Percentiles rank a stretch among this genome's conserved stretches.
phyloP scores from a whole-genome alignment of 1,140 invertebrate species.

The Cyclargus thomasi region DNA sequence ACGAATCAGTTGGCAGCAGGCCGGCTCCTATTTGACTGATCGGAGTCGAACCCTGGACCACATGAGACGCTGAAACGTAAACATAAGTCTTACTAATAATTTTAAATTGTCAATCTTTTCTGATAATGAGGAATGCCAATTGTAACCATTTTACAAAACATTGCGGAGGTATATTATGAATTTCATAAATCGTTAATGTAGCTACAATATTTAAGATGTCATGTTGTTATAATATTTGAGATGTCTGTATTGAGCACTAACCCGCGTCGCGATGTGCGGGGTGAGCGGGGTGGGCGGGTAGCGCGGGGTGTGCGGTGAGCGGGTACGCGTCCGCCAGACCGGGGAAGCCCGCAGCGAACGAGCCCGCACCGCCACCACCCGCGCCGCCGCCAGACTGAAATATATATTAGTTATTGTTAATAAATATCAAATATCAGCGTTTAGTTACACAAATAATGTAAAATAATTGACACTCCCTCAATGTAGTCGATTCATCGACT shows the following conservation, averaged over 20 bases:
- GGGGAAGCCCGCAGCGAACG: not conserved
- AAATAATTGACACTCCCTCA: too few relatives aligned
- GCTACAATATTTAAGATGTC: not conserved
- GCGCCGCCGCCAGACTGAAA: not conserved
- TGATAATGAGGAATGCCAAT: too few relatives aligned
- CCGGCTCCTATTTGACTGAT: conserved; percentile 88
- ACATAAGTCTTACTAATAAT: too few relatives aligned
- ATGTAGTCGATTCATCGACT: too few relatives aligned
- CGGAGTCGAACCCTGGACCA: conserved; percentile 88
- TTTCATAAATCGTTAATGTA: too few relatives aligned
- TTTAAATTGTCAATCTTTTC: too few relatives aligned
- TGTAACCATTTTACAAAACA: too few relatives aligned
- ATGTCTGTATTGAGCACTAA: not conserved
- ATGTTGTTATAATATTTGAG: not conserved
- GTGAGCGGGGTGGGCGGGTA: not conserved
- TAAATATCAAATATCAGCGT: not conserved
- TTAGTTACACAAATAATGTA: too few relatives aligned
- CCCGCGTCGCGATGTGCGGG: not conserved
- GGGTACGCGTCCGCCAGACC: not conserved
- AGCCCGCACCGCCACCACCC: not conserved
- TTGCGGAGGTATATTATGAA: too few relatives aligned
- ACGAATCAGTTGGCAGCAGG: conserved; percentile 54
- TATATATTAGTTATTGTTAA: not conserved
- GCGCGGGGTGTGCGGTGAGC: not conserved
- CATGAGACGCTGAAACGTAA: conserved; percentile 44